Conservation (phyloP, 2,888 invertebrate species). For the Vesta saturnalis region DNA sequence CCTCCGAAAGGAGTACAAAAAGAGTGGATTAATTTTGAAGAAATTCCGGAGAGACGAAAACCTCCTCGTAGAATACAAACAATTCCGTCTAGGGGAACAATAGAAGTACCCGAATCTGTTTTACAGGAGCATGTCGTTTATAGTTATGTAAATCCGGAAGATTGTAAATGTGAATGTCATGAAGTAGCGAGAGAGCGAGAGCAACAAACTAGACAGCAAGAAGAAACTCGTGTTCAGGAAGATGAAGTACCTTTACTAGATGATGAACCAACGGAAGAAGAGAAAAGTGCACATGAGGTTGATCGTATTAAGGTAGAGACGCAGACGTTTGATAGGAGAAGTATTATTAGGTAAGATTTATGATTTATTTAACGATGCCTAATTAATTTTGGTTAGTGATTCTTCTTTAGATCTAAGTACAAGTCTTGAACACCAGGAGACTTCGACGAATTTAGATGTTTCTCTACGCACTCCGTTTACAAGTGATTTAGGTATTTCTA, state of each 20-base stretch:
- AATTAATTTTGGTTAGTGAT: slow-evolving; percentile 56
- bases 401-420: slow-evolving; percentile 70
- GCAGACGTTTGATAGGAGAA: slow-evolving; percentile 57
- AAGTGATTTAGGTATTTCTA: slow-evolving; percentile 70
- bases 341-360: slow-evolving; percentile 58
- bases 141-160: slow-evolving; percentile 87
- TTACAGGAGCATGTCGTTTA: slow-evolving; percentile 66
- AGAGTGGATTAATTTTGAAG: slow-evolving; percentile 89
- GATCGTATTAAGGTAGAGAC: slow-evolving; percentile 57
- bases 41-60: slow-evolving; percentile 84
- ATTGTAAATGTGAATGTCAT: slow-evolving; percentile 89
- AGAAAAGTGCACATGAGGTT: slow-evolving; percentile 50
- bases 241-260: slow-evolving; percentile 66
- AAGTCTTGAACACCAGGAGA: slow-evolving; percentile 62
- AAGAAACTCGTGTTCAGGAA: slow-evolving; percentile 53
- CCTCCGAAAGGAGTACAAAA: slow-evolving; percentile 61
- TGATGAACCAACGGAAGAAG: slow-evolving; percentile 58
- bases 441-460: slow-evolving; percentile 55
- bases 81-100: slow-evolving; percentile 70
- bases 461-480: slow-evolving; percentile 67
- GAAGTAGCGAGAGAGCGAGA: slow-evolving; percentile 62
- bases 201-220: slow-evolving; percentile 51
- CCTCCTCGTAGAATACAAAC: slow-evolving; percentile 86
- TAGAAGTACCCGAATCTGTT: slow-evolving; percentile 61
- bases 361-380: not conserved